Percentiles rank a stretch among this genome's conserved stretches.
Evolutionary conservation across 92 coral and sea anemone species (phyloP).

Genomic region (Zoanthus gigantus): DNA sequence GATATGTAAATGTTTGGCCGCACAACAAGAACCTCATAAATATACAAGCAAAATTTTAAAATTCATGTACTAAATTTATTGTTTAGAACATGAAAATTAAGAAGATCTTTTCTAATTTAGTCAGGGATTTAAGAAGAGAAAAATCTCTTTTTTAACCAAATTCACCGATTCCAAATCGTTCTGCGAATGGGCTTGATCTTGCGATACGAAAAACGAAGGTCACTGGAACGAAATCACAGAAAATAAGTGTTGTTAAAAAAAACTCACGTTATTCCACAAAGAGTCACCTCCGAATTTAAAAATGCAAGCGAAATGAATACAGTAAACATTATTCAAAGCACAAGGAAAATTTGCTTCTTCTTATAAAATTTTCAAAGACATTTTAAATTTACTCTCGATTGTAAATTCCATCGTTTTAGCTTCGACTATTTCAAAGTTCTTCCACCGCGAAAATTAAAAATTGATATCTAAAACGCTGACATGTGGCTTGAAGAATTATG

Average conservation of each 20-base stretch:
- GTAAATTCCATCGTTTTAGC: constrained; percentile 26
- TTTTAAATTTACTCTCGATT: neutral
- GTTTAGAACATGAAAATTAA: constrained; percentile 58
- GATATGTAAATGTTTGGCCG: constrained; percentile 53
- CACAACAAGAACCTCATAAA: constrained; percentile 50
- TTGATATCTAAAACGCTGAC: constrained; percentile 89
- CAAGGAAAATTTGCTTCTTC: neutral
- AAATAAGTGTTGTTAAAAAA: neutral
- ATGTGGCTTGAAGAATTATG: constrained; percentile 93
- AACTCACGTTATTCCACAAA: constrained; percentile 3
- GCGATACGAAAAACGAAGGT: constrained; percentile 1
- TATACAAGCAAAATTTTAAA: constrained; percentile 72
- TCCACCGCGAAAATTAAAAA: constrained; percentile 83
- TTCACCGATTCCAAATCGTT: neutral
- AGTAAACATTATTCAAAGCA: neutral
- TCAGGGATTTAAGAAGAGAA: neutral
- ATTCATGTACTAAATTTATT: constrained; percentile 64
- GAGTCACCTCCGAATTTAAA: constrained; percentile 32
- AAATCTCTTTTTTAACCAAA: no score
- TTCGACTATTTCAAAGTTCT: constrained; percentile 41
- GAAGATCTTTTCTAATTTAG: constrained; percentile 22
- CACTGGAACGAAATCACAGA: constrained; percentile 50
- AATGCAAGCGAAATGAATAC: neutral
- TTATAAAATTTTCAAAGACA: neutral
- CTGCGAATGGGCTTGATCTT: constrained; percentile 12